Evolutionary conservation across 2,113 vertebrate genomes (phyloP), one percentile per base, ranked within the genome.

Genomic region (Cichladusa arquata): DNA sequence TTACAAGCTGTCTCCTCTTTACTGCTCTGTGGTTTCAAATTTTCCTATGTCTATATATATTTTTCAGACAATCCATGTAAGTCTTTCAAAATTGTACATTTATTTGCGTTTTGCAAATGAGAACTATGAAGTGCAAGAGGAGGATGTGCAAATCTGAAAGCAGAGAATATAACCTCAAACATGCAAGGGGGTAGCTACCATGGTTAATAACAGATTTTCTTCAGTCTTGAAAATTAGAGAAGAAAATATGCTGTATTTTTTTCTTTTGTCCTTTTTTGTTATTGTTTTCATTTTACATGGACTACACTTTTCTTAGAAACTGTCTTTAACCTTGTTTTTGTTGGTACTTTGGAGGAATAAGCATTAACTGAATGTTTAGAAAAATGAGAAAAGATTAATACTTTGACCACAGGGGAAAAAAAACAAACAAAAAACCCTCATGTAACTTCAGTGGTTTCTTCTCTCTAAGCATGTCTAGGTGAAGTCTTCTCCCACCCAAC

Each of bases 361-460:
- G 6, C 16, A 65, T 18, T 62, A 72, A 40, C 15, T 64, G 24
- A 45, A 84, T 38, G 12, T 44, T 73, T n/a, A 73, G 22, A 47
- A 81, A 88, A 87, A 73, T 24, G 9, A 70, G 18, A 56, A 64
- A 67, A 14, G 31, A 7, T 34, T 1, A 22, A 38, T 61, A 3
- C 2, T 84, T 71, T 72, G 17, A 34, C 64, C 14, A n/a, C 0
- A 4, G 44, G 20, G 1, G 2, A 10, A 25, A 38, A 38, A 23
- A 12, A 7, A 19, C 8, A 24, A 6, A 18, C 4, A 4, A 38
- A 64, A 23, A 28, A 7, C 2, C 4, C 8, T 62, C 12, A 25
- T 2, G 13, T 53, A 91, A 56, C 10, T 11, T 57, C 22, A 33
- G 26, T 25, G 67, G 10, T 66, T 92, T 60, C 14, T 73, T 78